These are phyloP conservation scores for Eclectus roratus DNA, from an alignment of 2,113 vertebrate genomes.

Conservation along the genomic window DNA sequence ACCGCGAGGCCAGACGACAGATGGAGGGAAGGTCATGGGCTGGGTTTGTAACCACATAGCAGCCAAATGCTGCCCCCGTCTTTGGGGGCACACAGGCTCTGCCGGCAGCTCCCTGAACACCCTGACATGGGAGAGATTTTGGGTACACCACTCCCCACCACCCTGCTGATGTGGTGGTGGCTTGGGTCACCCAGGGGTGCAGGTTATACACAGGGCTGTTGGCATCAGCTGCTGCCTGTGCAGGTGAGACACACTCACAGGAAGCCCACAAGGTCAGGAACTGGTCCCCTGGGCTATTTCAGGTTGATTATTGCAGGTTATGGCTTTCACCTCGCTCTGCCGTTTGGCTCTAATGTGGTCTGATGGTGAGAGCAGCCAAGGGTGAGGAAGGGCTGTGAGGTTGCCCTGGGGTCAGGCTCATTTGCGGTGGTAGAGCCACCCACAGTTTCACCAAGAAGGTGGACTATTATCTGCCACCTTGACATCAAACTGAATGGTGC, in stretches of 20 bases:
- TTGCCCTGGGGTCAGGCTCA: neutral
- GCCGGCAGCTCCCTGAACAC: neutral
- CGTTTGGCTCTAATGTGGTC: neutral
- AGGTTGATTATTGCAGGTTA: conserved; percentile 40
- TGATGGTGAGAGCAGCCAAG: neutral
- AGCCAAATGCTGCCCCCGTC: neutral
- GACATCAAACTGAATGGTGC: neutral
- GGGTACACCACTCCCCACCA: neutral
- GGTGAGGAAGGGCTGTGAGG: neutral
- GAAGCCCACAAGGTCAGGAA: neutral
- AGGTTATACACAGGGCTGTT: neutral
- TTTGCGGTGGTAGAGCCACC: neutral
- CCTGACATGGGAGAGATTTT: neutral
- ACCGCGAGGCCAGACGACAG: conserved; percentile 43
- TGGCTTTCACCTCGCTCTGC: neutral
- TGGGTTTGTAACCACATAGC: neutral
- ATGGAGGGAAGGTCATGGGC: conserved; percentile 56
- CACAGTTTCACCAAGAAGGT: neutral
- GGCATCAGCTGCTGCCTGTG: fast-evolving
- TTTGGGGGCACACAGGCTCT: neutral
- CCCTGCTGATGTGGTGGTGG: neutral
- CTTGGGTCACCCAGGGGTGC: fast-evolving
- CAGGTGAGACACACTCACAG: neutral
- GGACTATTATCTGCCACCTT: neutral
- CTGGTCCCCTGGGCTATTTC: neutral